phyloP scores from a whole-genome alignment of 2,797 vertebrate genomes.

The Vireo griseus region DNA sequence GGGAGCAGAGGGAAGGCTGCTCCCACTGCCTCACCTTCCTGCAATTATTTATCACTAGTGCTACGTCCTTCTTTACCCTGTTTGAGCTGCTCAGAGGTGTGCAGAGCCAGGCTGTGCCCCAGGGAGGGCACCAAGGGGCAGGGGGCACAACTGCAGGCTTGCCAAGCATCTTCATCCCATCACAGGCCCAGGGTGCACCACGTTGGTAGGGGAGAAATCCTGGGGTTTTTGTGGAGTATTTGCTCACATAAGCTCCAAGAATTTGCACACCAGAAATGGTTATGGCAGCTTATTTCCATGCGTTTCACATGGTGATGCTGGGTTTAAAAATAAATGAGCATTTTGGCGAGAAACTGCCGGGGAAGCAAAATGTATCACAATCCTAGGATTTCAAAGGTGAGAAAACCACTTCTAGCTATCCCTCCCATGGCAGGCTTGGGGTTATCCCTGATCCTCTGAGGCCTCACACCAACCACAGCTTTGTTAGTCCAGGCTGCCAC shows the following conservation, averaged over 20 bases:
- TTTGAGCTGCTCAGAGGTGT: not conserved
- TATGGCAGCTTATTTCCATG: not conserved
- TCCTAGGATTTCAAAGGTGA: not conserved
- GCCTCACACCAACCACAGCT: not conserved
- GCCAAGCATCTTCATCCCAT: not conserved
- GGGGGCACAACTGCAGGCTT: not conserved
- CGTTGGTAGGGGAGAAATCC: not conserved
- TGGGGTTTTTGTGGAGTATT: rapidly evolving
- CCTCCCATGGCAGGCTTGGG: not conserved
- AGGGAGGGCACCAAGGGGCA: not conserved
- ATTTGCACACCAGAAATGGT: not conserved
- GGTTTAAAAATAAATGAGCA: not conserved
- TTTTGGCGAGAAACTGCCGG: not conserved
- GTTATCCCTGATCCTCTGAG: not conserved
- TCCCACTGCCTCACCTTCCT: not conserved
- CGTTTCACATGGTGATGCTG: not conserved
- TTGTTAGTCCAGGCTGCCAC: not conserved
- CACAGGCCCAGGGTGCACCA: rapidly evolving
- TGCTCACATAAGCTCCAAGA: rapidly evolving
- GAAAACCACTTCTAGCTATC: not conserved
- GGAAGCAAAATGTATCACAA: not conserved
- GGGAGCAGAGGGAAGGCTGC: not conserved
- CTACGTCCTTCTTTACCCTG: rapidly evolving
- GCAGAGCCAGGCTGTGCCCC: not conserved
- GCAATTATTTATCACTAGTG: not conserved